These are phyloP conservation scores for Crambe crambe DNA, from an alignment of 37 sponge, comb jelly and placozoan genomes.

Conservation along the genomic window DNA sequence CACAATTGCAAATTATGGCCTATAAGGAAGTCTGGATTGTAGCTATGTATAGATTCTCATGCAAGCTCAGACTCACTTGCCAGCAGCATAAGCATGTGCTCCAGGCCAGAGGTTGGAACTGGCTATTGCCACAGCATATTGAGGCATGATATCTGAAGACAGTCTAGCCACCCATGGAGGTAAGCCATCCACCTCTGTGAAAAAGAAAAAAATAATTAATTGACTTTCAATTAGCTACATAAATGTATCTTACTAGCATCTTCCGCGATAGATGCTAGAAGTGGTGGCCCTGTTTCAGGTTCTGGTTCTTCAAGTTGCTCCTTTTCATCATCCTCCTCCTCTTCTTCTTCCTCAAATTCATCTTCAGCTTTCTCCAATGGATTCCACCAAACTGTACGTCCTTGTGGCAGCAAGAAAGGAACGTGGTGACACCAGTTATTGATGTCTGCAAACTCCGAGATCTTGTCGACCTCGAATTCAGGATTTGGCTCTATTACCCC, in stretches of 20 bases:
- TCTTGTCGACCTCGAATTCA: slow-evolving; percentile 82
- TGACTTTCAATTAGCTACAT: not conserved
- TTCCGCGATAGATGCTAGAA: slow-evolving; percentile 90
- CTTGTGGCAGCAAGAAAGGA: slow-evolving; percentile 94
- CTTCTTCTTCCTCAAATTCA: slow-evolving; percentile 97
- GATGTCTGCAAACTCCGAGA: slow-evolving; percentile 85
- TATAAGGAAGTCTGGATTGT: too few relatives aligned
- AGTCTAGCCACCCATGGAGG: slow-evolving; percentile 90
- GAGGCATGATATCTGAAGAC: slow-evolving; percentile 82
- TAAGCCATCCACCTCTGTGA: slow-evolving; percentile 85
- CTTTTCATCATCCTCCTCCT: slow-evolving; percentile 92
- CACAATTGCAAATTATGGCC: too few relatives aligned
- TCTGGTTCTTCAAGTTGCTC: slow-evolving; percentile 92
- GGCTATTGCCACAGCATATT: slow-evolving; percentile 84
- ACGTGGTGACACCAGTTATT: slow-evolving; percentile 93
- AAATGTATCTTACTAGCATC: slow-evolving; percentile 71
- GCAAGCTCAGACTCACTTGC: slow-evolving; percentile 58
- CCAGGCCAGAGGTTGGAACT: slow-evolving; percentile 99
- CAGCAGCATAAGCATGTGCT: slow-evolving; percentile 75
- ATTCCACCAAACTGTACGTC: slow-evolving; percentile 97
- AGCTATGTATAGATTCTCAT: too few relatives aligned
- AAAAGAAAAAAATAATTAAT: not conserved
- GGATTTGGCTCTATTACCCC: slow-evolving; percentile 73
- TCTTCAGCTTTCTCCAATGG: slow-evolving; percentile 95
- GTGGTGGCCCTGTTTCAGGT: slow-evolving; percentile 93